A percentile compares a stretch with the other conserved stretches of the same genome.
Evolutionary conservation across 2,797 vertebrate genomes (phyloP).

Genomic region (Chaunax sp.): DNA sequence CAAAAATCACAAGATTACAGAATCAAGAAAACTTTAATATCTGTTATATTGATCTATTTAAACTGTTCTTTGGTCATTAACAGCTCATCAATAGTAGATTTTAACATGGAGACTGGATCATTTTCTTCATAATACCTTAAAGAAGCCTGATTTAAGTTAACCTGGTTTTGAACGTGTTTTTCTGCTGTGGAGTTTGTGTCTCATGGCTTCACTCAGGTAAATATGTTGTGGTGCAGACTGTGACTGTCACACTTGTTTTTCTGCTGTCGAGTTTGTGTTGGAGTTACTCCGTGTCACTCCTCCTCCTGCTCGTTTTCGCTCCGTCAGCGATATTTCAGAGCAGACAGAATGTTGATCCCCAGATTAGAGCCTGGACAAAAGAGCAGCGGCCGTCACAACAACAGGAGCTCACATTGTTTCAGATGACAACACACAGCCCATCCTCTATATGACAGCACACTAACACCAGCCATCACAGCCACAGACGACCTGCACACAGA

Average conservation of each 20-base stretch:
- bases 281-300: slow-evolving; percentile 1
- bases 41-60: too few species aligned
- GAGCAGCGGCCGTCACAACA: slow-evolving; percentile 46
- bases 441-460: slow-evolving; percentile 30
- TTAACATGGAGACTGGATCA: too few species aligned
- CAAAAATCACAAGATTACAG: too few species aligned
- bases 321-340: slow-evolving; percentile 64
- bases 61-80: too few species aligned
- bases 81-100: too few species aligned
- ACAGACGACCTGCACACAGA: not conserved
- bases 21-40: too few species aligned
- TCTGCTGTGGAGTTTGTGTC: too few species aligned
- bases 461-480: not conserved
- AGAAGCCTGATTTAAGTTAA: too few species aligned
- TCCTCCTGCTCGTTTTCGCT: slow-evolving; percentile 11
- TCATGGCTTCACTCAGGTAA: not conserved
- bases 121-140: too few species aligned
- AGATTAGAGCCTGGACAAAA: slow-evolving; percentile 72
- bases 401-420: slow-evolving; percentile 24
- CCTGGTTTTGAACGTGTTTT: too few species aligned
- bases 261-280: not conserved
- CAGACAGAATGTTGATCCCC: slow-evolving; percentile 80
- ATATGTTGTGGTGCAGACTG: slow-evolving; percentile 2
- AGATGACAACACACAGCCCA: slow-evolving; percentile 12
- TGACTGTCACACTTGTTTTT: slow-evolving; percentile 29